A percentile compares a stretch with the other conserved stretches of the same genome.
phyloP scores from a whole-genome alignment of 92 coral and sea anemone species.

The Zoanthus sociatus region DNA sequence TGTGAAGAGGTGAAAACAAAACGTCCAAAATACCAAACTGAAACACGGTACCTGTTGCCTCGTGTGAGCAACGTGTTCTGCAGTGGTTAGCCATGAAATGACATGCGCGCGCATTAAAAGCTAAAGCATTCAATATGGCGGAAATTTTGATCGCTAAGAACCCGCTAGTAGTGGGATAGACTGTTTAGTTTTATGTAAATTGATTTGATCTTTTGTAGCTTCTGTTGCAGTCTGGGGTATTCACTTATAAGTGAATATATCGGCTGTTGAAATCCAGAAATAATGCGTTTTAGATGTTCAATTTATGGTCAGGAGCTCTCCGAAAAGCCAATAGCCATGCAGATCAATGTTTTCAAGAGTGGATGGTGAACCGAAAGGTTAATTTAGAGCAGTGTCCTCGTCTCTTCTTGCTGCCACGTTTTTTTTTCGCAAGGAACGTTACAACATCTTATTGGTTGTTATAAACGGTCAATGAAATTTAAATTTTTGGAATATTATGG shows the following conservation, averaged over 20 bases:
- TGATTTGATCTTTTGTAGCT: constrained; percentile 42
- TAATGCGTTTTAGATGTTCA: constrained; percentile 25
- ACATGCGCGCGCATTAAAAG: constrained; percentile 45
- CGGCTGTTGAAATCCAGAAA: not conserved
- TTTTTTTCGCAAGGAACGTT: not conserved
- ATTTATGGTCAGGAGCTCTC: constrained; percentile 18
- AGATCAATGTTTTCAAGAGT: constrained; percentile 16
- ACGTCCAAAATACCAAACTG: too few species aligned
- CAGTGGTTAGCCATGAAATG: constrained; percentile 12
- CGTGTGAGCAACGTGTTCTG: constrained; percentile 37
- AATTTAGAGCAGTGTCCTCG: constrained; percentile 15
- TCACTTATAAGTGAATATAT: constrained; percentile 1
- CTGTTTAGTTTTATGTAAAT: constrained; percentile 70
- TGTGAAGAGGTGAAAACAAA: too few species aligned
- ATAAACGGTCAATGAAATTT: constrained; percentile 5
- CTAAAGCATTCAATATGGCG: constrained; percentile 86
- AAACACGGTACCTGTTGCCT: not conserved
- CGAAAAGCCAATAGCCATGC: constrained; percentile 33
- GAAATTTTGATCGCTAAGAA: constrained; percentile 59
- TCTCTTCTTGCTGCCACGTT: constrained; percentile 21
- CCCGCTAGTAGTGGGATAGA: constrained; percentile 56
- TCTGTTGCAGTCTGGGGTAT: constrained; percentile 22
- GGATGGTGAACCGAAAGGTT: constrained; percentile 43
- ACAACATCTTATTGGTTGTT: not conserved
- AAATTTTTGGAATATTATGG: constrained; percentile 85